A percentile compares a stretch with the other conserved stretches of the same genome.
phyloP scores from a whole-genome alignment of 2,888 invertebrate species.

The Archips crataeganus region DNA sequence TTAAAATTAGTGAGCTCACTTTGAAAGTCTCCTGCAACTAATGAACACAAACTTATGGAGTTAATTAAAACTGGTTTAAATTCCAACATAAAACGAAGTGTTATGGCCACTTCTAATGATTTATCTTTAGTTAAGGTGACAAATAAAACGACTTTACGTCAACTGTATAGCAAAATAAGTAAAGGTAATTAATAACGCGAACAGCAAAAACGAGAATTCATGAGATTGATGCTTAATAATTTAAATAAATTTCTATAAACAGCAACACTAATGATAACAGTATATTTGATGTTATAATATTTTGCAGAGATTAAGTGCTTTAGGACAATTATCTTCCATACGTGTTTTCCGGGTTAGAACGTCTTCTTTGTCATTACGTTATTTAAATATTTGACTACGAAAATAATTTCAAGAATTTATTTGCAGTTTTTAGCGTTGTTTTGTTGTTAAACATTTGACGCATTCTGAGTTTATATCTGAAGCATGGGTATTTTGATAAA shows the following conservation, averaged over 20 bases:
- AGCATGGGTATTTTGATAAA: not conserved
- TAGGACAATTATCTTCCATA: conserved; percentile 12
- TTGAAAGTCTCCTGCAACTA: not conserved
- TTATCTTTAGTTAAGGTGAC: conserved; percentile 12
- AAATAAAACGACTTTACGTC: conserved; percentile 12
- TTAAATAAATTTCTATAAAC: conserved; percentile 12
- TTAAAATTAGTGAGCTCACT: not conserved
- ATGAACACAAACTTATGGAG: conserved; percentile 6
- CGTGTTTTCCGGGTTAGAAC: conserved; percentile 18
- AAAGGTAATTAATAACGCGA: conserved; percentile 12
- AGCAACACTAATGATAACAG: not conserved
- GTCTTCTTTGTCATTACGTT: not conserved
- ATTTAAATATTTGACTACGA: conserved; percentile 1
- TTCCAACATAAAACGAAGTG: not conserved
- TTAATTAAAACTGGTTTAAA: conserved; percentile 11
- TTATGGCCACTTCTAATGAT: conserved; percentile 16
- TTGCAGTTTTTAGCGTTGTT: not conserved
- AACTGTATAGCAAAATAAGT: not conserved
- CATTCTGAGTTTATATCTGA: not conserved
- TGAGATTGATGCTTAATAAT: conserved; percentile 2
- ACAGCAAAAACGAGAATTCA: not conserved
- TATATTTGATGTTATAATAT: conserved; percentile 11
- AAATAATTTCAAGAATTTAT: not conserved
- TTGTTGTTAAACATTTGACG: not conserved
- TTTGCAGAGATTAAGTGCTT: conserved; percentile 16